These are phyloP conservation scores for Otocyon megalotis DNA, from an alignment of 2,113 vertebrate species.

Conservation along the genomic window DNA sequence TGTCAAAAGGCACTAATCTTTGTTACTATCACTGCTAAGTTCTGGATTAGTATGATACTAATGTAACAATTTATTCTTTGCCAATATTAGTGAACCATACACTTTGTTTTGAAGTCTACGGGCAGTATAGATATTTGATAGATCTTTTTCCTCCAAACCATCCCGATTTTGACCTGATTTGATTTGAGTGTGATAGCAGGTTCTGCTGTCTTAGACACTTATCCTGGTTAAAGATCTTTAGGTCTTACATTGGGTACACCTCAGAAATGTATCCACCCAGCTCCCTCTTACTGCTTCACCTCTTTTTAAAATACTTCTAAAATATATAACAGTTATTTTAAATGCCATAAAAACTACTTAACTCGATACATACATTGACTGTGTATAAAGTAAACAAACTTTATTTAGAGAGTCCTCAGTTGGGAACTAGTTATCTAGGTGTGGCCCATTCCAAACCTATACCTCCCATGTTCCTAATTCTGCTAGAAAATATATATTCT, in stretches of 20 bases:
- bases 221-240: neutral
- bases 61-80: neutral
- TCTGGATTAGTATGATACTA: neutral
- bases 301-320: neutral
- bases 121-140: neutral
- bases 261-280: neutral
- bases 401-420: neutral
- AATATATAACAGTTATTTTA: slow-evolving; percentile 7
- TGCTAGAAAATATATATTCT: neutral
- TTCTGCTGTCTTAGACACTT: neutral
- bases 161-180: neutral
- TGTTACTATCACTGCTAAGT: neutral
- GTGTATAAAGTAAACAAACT: neutral
- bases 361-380: neutral
- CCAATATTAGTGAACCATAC: neutral
- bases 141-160: neutral
- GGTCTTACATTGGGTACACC: neutral
- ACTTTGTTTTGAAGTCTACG: neutral
- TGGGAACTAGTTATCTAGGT: neutral
- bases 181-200: neutral
- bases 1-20: neutral
- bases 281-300: neutral
- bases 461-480: neutral
- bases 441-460: neutral
- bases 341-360: neutral